A percentile compares a stretch with the other conserved stretches of the same genome.
These are phyloP conservation scores for Corticium candelabrum DNA, from an alignment of 37 sponge, comb jelly and placozoan genomes.

Conservation along the genomic window DNA sequence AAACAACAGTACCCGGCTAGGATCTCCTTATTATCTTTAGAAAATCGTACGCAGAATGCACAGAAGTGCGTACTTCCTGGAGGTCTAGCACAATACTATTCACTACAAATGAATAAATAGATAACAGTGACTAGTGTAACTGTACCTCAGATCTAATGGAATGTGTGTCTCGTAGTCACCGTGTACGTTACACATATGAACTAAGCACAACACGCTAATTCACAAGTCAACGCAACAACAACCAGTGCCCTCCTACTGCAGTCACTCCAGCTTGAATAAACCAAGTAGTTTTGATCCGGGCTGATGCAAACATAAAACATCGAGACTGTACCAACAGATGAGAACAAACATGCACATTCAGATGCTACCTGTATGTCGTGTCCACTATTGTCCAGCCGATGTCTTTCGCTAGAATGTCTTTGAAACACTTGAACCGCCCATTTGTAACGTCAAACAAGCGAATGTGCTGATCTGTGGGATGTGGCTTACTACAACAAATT, in stretches of 20 bases:
- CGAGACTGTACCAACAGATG: background rate
- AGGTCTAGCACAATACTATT: slow-evolving; percentile 11
- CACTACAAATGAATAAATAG: background rate
- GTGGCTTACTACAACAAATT: background rate
- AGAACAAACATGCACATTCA: background rate
- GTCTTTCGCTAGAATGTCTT: slow-evolving; percentile 39
- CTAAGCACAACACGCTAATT: slow-evolving; percentile 17
- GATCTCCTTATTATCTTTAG: slow-evolving; percentile 49
- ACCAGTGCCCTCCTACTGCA: slow-evolving; percentile 21
- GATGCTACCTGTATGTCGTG: slow-evolving; percentile 33
- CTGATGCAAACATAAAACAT: slow-evolving; percentile 7
- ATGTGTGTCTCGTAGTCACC: slow-evolving; percentile 28
- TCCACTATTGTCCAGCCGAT: slow-evolving; percentile 68
- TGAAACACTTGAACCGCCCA: slow-evolving; percentile 17
- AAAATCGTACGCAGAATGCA: slow-evolving; percentile 34
- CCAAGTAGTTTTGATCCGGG: slow-evolving; percentile 52
- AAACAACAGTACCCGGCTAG: slow-evolving; percentile 36
- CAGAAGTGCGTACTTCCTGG: slow-evolving; percentile 26
- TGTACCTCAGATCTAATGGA: slow-evolving; percentile 36
- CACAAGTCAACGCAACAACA: background rate
- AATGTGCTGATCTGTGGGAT: slow-evolving; percentile 29
- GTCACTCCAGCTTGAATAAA: slow-evolving; percentile 71
- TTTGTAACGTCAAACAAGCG: slow-evolving; percentile 28
- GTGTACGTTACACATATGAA: slow-evolving; percentile 49
- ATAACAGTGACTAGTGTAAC: too few relatives aligned